phyloP scores from a whole-genome alignment of 2,797 vertebrate species.

The Protosalanx chinensis region DNA sequence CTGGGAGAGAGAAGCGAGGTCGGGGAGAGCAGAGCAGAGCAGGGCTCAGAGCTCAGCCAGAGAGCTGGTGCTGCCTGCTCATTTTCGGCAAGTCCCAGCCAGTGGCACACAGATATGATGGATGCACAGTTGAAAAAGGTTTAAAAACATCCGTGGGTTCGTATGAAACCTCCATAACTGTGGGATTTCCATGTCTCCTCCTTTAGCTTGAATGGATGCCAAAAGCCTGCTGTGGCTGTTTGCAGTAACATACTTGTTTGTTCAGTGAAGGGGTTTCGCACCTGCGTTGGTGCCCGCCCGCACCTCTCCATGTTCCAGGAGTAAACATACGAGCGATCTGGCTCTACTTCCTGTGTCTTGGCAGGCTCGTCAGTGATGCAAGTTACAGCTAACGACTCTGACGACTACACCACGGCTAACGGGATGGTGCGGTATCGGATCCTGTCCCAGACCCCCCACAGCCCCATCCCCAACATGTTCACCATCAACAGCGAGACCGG shows the following conservation, averaged over 20 bases:
- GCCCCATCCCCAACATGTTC: slow-evolving; percentile 96
- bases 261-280: neutral
- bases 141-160: neutral
- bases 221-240: neutral
- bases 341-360: slow-evolving; percentile 20
- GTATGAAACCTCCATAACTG: neutral
- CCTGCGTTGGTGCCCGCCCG: neutral
- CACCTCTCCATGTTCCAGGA: neutral
- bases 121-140: neutral
- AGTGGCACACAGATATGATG: neutral
- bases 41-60: neutral
- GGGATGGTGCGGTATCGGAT: slow-evolving; percentile 96
- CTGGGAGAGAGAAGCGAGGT: slow-evolving; percentile 53
- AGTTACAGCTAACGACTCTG: slow-evolving; percentile 90
- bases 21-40: slow-evolving; percentile 6
- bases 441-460: slow-evolving; percentile 90
- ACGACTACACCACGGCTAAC: slow-evolving; percentile 90
- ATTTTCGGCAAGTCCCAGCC: neutral
- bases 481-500: slow-evolving; percentile 96
- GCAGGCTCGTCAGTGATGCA: slow-evolving; percentile 96
- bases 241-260: neutral
- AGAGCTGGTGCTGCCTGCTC: neutral
- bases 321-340: neutral
- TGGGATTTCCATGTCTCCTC: neutral
- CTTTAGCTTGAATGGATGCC: neutral